Percentiles rank a stretch among this genome's conserved stretches.
Conservation (phyloP, 2,113 vertebrate species). For the Stegastes partitus region DNA sequence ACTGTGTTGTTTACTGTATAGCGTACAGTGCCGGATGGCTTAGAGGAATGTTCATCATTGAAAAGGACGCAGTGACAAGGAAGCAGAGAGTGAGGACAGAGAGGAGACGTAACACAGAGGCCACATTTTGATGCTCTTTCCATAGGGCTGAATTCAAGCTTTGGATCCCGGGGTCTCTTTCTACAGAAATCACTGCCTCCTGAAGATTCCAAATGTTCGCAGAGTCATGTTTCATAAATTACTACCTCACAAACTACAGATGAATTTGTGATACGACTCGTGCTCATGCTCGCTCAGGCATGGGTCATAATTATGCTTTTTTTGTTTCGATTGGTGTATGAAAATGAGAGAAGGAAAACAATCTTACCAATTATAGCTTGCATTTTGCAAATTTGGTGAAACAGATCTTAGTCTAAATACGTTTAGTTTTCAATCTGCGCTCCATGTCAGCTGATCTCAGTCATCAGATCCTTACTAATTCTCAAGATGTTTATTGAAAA, state of each 20-base stretch:
- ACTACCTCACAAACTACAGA: too few species aligned
- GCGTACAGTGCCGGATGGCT: conserved; percentile 34
- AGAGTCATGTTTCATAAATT: too few species aligned
- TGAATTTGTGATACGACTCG: background rate
- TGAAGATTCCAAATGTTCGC: too few species aligned
- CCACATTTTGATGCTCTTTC: conserved; percentile 8
- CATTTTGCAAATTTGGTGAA: background rate
- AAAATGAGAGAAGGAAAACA: conserved; percentile 14
- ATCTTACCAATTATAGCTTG: background rate
- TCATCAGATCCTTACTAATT: background rate
- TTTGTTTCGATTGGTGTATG: conserved; percentile 14
- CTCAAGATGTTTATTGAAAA: background rate
- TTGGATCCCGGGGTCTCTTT: too few species aligned
- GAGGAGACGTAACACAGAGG: conserved; percentile 6
- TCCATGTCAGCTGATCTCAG: background rate
- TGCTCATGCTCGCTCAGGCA: background rate
- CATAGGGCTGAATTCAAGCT: too few species aligned
- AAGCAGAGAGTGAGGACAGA: conserved; percentile 4
- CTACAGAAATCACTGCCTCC: too few species aligned
- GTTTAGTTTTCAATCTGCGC: background rate
- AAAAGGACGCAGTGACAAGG: conserved; percentile 34
- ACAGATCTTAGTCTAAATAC: background rate
- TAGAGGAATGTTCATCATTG: conserved; percentile 38
- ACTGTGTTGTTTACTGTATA: conserved; percentile 60
- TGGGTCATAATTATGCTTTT: background rate